Conservation (phyloP, 64 coral and sea anemone species). For the Montipora sp. region DNA sequence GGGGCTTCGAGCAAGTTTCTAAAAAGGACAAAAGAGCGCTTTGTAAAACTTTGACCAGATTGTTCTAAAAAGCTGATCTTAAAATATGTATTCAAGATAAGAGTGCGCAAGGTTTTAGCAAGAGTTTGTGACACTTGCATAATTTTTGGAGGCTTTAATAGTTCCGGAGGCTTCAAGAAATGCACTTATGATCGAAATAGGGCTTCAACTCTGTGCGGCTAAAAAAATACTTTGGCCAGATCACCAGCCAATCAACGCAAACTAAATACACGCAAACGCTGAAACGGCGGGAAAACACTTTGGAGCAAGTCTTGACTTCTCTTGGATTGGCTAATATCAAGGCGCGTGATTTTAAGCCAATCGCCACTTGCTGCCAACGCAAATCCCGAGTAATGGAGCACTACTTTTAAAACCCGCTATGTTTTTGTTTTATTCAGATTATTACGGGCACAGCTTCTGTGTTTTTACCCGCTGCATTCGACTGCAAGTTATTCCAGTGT, state of each 20-base stretch:
- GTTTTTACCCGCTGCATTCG: constrained; percentile 92
- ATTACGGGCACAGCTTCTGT: constrained; percentile 90
- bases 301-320: not conserved
- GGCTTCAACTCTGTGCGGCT: too few species aligned
- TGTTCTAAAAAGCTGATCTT: not conserved
- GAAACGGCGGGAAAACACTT: not conserved
- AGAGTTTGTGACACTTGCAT: too few species aligned
- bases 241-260: not conserved
- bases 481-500: constrained; percentile 88
- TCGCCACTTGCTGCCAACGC: too few species aligned
- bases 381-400: too few species aligned
- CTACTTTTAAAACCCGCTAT: too few species aligned
- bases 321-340: too few species aligned
- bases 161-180: too few species aligned
- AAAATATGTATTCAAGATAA: too few species aligned
- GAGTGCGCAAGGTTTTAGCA: too few species aligned
- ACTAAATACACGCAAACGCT: not conserved
- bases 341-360: too few species aligned
- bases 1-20: not conserved
- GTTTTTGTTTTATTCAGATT: constrained; percentile 65
- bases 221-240: not conserved
- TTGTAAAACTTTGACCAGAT: not conserved
- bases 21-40: not conserved
- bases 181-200: too few species aligned
- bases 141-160: too few species aligned